These are phyloP conservation scores for Aleiodes testaceus DNA, from an alignment of 2,888 invertebrate genomes.

Conservation along the genomic window DNA sequence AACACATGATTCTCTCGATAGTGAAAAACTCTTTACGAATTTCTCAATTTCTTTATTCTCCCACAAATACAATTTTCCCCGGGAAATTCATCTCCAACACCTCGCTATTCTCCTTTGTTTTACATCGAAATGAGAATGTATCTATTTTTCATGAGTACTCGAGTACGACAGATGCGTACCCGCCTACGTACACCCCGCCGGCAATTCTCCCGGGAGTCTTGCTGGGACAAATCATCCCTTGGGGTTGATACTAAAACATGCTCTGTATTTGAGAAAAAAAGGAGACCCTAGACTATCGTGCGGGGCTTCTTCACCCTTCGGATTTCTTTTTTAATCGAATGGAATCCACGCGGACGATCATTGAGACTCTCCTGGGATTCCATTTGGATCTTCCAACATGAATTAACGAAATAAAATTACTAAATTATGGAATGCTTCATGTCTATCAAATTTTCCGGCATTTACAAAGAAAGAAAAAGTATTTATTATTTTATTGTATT, in stretches of 20 bases:
- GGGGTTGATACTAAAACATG: conserved; percentile 49
- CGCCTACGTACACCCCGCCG: conserved; percentile 58
- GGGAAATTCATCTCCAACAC: background rate
- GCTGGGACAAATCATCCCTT: conserved; percentile 69
- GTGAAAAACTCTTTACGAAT: background rate
- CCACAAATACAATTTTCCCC: background rate
- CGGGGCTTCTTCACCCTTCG: conserved; percentile 14
- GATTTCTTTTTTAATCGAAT: conserved; percentile 5
- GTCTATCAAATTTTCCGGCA: background rate
- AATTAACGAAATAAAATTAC: conserved; percentile 15
- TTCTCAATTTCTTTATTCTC: background rate
- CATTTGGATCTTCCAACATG: conserved; percentile 31
- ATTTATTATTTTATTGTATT: too few species aligned
- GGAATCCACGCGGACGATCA: conserved; percentile 12
- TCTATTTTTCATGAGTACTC: conserved; percentile 20
- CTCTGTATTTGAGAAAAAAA: conserved; percentile 21
- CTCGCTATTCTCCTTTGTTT: background rate
- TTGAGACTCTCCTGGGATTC: conserved; percentile 17
- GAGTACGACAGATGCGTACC: conserved; percentile 47
- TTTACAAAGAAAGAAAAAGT: too few species aligned
- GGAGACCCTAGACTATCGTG: conserved; percentile 25
- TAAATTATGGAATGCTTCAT: background rate
- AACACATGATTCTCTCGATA: conserved; percentile 4
- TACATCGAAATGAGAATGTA: background rate
- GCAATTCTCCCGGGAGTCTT: conserved; percentile 65